Percentiles rank a stretch among this genome's conserved stretches.
phyloP scores from a whole-genome alignment of 2,113 vertebrate species.

The Syrmaticus mikado region DNA sequence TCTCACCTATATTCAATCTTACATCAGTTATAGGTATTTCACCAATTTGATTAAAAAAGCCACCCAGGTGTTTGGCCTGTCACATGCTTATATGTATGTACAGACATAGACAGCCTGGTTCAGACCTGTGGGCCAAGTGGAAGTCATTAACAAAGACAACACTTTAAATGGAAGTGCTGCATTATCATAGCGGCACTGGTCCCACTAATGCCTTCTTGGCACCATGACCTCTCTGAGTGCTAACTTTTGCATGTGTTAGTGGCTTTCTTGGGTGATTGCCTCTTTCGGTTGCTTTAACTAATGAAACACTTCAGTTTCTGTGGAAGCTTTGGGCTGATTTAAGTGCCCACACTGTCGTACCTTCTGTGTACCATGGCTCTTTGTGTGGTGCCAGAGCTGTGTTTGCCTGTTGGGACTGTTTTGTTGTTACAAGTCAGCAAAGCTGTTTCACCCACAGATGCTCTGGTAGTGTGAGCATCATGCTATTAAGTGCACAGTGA shows the following conservation, averaged over 20 bases:
- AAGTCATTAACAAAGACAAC: conserved; percentile 51
- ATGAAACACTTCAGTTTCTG: not conserved
- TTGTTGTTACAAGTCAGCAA: conserved; percentile 7
- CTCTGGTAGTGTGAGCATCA: not conserved
- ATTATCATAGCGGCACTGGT: not conserved
- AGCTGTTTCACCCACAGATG: not conserved
- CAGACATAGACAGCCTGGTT: not conserved
- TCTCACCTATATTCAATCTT: not conserved
- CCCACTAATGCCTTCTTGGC: not conserved
- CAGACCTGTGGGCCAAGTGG: not conserved
- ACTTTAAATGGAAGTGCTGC: conserved; percentile 31
- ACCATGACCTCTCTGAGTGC: not conserved
- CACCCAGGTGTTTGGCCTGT: not conserved
- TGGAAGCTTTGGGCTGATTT: not conserved
- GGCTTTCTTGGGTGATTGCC: not conserved
- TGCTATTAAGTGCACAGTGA: not conserved
- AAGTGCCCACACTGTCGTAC: not conserved
- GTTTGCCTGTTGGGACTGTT: not conserved
- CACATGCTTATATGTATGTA: rapidly evolving
- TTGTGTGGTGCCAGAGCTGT: not conserved
- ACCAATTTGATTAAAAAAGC: not conserved
- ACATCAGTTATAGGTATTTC: not conserved
- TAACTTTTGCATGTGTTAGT: not conserved
- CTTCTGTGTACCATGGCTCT: not conserved
- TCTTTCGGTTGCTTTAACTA: not conserved